Conservation (phyloP, 2,888 invertebrate genomes). For the Sclerodermus sp. region DNA sequence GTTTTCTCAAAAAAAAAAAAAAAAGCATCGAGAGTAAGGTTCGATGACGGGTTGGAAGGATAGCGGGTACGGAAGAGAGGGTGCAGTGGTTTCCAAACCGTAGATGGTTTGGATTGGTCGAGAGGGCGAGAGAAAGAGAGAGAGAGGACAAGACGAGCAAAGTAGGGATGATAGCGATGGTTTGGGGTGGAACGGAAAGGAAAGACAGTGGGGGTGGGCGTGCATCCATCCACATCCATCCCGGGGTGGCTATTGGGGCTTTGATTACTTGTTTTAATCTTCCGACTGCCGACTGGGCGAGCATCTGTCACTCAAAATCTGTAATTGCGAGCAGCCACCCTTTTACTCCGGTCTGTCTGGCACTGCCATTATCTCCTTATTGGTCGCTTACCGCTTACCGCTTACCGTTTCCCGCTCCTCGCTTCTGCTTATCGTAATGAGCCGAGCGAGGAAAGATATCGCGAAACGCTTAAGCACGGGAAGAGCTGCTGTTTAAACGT, state of each 20-base stretch:
- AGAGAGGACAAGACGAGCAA: conserved; percentile 15
- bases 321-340: conserved; percentile 52
- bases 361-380: conserved; percentile 42
- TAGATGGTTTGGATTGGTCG: neutral
- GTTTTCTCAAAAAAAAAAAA: no score
- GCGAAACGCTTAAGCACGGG: no score
- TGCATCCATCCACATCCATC: conserved; percentile 54
- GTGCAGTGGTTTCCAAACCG: no score
- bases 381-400: conserved; percentile 39
- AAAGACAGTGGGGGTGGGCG: conserved; percentile 20
- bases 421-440: no score
- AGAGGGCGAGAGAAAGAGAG: conserved; percentile 6
- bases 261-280: conserved; percentile 59
- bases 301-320: conserved; percentile 58
- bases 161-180: conserved; percentile 18
- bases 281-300: conserved; percentile 55
- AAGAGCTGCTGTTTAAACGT: no score
- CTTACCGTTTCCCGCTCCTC: conserved; percentile 4
- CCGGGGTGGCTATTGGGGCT: conserved; percentile 49
- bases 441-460: no score
- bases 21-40: no score
- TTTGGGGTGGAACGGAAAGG: conserved; percentile 9
- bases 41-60: no score
- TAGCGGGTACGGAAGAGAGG: no score
- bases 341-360: conserved; percentile 23